Conservation (phyloP, 2,113 vertebrate genomes). For the human (Homo sapiens) region GRCh38 chr7:72099001-72099500, state of each 20-base stretch:
- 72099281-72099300: no score
- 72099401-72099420: not conserved
- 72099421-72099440: constrained; percentile 31
- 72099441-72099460: constrained; percentile 55
- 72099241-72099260: not conserved
- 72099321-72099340: not conserved
- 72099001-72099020: constrained; percentile 62
- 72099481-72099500: constrained; percentile 36
- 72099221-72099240: not conserved
- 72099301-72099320: no score
- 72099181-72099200: not conserved
- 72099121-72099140: constrained; percentile 46
- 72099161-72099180: not conserved
- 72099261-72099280: not conserved
- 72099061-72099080: constrained; percentile 67
- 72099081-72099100: constrained; percentile 69
- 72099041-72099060: not conserved
- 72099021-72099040: not conserved
- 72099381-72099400: constrained; percentile 43
- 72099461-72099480: not conserved
- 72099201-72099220: not conserved
- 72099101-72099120: constrained; percentile 40
- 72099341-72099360: constrained; percentile 35
- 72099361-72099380: not conserved
- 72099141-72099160: not conserved